These are phyloP conservation scores for Strix uralensis DNA, from an alignment of 2,113 vertebrate genomes.

Conservation along the genomic window DNA sequence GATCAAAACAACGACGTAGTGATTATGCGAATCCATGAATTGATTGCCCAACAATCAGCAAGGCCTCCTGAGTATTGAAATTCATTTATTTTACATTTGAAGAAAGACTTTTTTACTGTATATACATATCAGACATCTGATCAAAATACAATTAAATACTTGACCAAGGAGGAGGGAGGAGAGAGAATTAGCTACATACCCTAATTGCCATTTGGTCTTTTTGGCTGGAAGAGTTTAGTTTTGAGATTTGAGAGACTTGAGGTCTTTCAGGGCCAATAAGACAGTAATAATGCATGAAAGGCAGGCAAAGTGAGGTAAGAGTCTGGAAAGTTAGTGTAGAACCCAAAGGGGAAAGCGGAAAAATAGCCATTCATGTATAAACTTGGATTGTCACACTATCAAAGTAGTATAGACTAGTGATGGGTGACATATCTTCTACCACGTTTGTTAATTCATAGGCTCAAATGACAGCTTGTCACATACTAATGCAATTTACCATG, in stretches of 20 bases:
- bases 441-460: slow-evolving; percentile 17
- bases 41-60: slow-evolving; percentile 11
- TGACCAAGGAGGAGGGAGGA: background rate
- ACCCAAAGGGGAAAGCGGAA: background rate
- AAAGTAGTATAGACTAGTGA: background rate
- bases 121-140: background rate
- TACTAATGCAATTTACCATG: background rate
- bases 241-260: background rate
- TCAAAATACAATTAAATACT: background rate
- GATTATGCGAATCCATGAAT: background rate
- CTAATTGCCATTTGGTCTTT: background rate
- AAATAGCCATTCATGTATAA: background rate
- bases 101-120: background rate
- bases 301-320: background rate
- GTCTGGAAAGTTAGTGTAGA: background rate
- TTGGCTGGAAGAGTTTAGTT: background rate
- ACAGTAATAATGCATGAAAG: background rate
- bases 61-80: background rate
- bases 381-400: background rate
- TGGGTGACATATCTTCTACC: background rate
- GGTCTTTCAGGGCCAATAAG: background rate
- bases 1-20: background rate
- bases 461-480: background rate
- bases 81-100: background rate
- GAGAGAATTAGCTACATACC: background rate